Evolutionary conservation across 2,113 vertebrate genomes (phyloP), one percentile per base, ranked within the genome.

Genomic region (Marcusenius ussheri): DNA sequence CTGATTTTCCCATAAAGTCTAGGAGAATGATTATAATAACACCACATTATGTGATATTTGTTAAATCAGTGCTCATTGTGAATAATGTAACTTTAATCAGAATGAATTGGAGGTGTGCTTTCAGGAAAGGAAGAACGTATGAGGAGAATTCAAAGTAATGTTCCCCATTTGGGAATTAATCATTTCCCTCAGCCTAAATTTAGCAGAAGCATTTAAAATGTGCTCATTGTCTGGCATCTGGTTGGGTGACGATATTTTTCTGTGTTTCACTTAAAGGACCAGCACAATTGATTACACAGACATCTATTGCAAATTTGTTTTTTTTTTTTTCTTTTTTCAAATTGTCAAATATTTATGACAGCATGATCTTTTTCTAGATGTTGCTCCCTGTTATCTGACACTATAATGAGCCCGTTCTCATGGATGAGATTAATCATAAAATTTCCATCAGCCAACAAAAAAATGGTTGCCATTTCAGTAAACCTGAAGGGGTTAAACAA

Each of bases 241-340:
- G 77, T 88, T 88, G 87, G 83, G 89, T 80, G 92, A 94, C 90
- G 90, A 90, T 70, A 91, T 91, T 91, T 91, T 93, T 89, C 89
- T 91, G 88, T 53, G 50, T 89, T 91, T 89, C 90, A 35, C 21
- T 89, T 91, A 89, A 88, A 85, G 15, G 49, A n/a, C 83, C 91
- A 91, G 90, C 89, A 90, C 47, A 46, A 83, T 0, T 70, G 39
- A 66, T 66, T 13, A 87, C 10, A 87, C 80, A 53, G 74, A 89
- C 66, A 77, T 70, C 62, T 70, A 27, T 70, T 70, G n/a, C 62
- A 70, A 11, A 70, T 31, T 31, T 1, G 27, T 83, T 86, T 24
- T 88, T 39, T 49, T 86, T 24, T 88, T 35, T 49, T 88, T 88
- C 85, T 80, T 86, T 17, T 88, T 39, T 15, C 13, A 74, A n/a